Evolutionary conservation across 1,140 invertebrate species (phyloP), one percentile per base, ranked within the genome.

Genomic region (Vollenhovia emeryi): DNA sequence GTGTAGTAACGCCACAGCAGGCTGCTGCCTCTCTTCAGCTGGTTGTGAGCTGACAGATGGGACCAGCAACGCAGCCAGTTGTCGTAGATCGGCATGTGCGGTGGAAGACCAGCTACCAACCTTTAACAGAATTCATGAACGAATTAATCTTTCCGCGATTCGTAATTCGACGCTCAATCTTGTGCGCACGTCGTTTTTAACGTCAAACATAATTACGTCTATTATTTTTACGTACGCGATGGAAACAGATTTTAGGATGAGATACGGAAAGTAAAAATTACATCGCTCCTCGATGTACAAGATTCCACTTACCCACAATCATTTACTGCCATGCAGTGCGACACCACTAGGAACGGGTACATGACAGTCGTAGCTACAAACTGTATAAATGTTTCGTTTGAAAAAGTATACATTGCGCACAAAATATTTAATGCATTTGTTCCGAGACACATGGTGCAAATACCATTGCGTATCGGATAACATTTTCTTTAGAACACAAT

Each of bases 281-380:
- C 27, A 11, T 55, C 9, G 57, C n/a, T 45, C 4, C 59, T 15
- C 11, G 24, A 9, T 36, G 7, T 7, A 24, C 68, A 21, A 48
- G n/a, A 27, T 59, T 87, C 24, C 82, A 93, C 95, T 95, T 91
- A 96, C 96, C 96, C 96, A n/a, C 96, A 96, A 71, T 97, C 96
- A 79, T 97, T 97, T 3, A 98, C 97, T 84, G 97, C 96, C 97
- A 98, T 98, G 92, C 98, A 98, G 86, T 97, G 97, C 45, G 97
- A 97, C 0, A 99, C 98, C 18, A 99, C 97, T 93, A 97, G 96
- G 90, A 98, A 96, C 24, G 98, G 98, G 94, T 99, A 99, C 9
- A 97, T 97, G 50, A 98, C 91, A 43, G 98, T 96, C 80, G 97
- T 97, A 40, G 97, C 97, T 40, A 98, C 86, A 87, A 97, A 96